Evolutionary conservation across 2,113 vertebrate species (phyloP).

Genomic region (Camelus bactrianus): DNA sequence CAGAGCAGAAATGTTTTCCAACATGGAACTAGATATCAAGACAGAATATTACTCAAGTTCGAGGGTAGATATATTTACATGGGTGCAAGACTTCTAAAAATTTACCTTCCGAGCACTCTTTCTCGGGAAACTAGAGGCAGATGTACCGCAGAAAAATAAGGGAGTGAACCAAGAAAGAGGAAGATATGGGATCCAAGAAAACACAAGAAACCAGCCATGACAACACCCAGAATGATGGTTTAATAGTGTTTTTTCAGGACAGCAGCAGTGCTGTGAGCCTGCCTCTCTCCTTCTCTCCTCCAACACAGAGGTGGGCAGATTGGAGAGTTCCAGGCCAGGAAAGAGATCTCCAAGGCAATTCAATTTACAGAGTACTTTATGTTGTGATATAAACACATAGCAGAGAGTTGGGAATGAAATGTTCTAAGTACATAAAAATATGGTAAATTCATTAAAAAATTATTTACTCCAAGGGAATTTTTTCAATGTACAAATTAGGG

Average conservation of each 20-base stretch:
- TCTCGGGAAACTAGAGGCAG: neutral
- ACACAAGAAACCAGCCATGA: neutral
- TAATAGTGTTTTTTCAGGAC: neutral
- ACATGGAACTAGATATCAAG: neutral
- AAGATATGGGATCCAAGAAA: neutral
- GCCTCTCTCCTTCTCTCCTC: too few relatives aligned
- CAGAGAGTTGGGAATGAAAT: neutral
- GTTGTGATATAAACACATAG: neutral
- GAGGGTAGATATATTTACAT: neutral
- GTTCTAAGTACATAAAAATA: neutral
- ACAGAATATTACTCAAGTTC: neutral
- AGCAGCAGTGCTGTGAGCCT: too few relatives aligned
- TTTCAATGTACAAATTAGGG: neutral
- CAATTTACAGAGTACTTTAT: neutral
- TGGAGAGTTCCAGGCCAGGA: neutral
- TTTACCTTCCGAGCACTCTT: neutral
- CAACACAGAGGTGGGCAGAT: neutral
- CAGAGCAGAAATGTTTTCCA: neutral
- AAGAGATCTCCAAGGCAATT: neutral
- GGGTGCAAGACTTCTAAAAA: neutral
- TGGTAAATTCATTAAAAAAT: neutral
- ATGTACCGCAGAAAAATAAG: neutral
- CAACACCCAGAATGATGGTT: neutral
- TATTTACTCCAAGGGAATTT: neutral
- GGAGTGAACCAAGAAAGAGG: neutral